Conservation (phyloP, 2,888 invertebrate genomes). For the Leptopterna dolabrata region DNA sequence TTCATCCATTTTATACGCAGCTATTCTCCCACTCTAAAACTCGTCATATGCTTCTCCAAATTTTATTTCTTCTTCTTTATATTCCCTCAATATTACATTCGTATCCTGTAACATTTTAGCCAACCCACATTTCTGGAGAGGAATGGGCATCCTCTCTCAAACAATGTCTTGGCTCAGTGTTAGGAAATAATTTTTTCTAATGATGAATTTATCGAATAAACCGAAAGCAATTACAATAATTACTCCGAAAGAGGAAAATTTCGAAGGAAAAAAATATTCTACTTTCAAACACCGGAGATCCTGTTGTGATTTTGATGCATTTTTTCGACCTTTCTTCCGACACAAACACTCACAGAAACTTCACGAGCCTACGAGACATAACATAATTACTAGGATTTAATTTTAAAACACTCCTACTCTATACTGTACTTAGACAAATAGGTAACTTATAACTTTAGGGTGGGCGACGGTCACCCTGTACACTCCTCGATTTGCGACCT, state of each 20-base stretch:
- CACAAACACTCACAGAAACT: neutral
- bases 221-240: neutral
- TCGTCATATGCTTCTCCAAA: neutral
- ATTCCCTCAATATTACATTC: neutral
- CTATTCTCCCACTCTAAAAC: neutral
- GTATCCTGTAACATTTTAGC: neutral
- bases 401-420: neutral
- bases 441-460: neutral
- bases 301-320: neutral
- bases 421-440: neutral
- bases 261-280: no score
- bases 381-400: neutral
- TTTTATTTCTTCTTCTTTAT: neutral
- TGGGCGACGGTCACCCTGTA: neutral
- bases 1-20: conserved; percentile 60
- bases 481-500: neutral
- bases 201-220: neutral
- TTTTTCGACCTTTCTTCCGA: neutral
- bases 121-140: neutral
- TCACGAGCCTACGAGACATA: neutral
- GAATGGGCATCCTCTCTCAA: neutral
- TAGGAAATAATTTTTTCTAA: neutral
- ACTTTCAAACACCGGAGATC: no score
- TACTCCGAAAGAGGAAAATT: no score
- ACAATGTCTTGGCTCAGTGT: neutral